Percentiles rank a stretch among this genome's conserved stretches.
Conservation (phyloP, 2,888 invertebrate species). For the Dicyrtomina minuta region DNA sequence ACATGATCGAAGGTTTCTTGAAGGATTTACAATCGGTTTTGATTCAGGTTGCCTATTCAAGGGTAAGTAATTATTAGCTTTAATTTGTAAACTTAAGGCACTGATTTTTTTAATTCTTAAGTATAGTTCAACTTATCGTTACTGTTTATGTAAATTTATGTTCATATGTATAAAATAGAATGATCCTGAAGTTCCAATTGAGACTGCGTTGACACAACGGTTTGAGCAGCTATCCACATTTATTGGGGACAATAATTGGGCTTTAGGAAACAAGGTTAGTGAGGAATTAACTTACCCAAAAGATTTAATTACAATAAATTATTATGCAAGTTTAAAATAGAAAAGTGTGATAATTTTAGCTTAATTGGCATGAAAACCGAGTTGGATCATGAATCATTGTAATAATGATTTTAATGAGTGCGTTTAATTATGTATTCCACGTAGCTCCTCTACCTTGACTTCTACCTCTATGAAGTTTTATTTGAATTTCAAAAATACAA, state of each 20-base stretch:
- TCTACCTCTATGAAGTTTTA: conserved; percentile 7
- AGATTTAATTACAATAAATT: no score
- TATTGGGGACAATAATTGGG: no score
- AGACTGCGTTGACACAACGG: no score
- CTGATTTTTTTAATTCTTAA: background rate
- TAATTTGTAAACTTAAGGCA: background rate
- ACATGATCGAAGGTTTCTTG: conserved; percentile 57
- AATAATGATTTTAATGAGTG: no score
- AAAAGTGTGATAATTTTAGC: no score
- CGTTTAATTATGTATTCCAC: no score
- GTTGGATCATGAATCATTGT: no score
- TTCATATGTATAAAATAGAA: background rate
- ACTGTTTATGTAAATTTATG: background rate
- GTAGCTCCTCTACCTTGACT: conserved; percentile 3
- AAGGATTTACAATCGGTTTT: conserved; percentile 57
- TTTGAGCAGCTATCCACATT: no score
- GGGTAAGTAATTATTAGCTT: background rate
- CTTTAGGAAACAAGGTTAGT: no score
- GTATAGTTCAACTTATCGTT: background rate
- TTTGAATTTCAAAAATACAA: background rate
- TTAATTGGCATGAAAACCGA: no score
- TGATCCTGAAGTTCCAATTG: background rate
- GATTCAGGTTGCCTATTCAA: conserved; percentile 55
- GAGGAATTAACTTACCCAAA: no score
- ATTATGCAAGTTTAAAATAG: background rate